A percentile compares a stretch with the other conserved stretches of the same genome.
Evolutionary conservation across 2,888 invertebrate genomes (phyloP).

Genomic region (Volucella inanis): DNA sequence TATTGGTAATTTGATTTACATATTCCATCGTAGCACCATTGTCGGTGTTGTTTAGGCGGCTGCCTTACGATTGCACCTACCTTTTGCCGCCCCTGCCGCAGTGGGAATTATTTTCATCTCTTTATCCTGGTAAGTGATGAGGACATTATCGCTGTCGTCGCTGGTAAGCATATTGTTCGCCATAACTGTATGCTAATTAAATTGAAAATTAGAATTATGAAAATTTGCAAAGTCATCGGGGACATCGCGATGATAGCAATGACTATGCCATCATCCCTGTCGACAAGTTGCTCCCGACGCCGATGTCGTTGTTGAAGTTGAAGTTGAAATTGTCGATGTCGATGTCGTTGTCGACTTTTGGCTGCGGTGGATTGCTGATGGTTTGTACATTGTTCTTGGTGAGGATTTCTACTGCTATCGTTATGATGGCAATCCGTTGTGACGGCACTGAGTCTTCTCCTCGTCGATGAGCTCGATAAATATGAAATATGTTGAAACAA

Average conservation of each 20-base stretch:
- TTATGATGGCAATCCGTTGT: conserved; percentile 29
- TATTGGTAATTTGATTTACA: conserved; percentile 69
- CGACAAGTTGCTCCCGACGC: conserved; percentile 19
- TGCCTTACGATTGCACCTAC: conserved; percentile 28
- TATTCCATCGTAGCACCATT: conserved; percentile 27
- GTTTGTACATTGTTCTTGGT: conserved; percentile 42
- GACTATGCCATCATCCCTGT: conserved; percentile 38
- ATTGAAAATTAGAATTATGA: conserved; percentile 72
- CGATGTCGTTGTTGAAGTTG: not conserved
- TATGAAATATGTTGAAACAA: conserved; percentile 80
- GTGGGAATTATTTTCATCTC: conserved; percentile 68
- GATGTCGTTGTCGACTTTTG: conserved; percentile 51
- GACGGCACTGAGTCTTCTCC: conserved; percentile 8
- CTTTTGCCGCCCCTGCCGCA: conserved; percentile 39
- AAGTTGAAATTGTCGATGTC: conserved; percentile 8
- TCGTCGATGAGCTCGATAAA: conserved; percentile 81
- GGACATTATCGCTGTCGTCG: conserved; percentile 48
- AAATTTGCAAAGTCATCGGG: conserved; percentile 69
- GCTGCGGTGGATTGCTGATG: conserved; percentile 46
- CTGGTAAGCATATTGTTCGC: conserved; percentile 55
- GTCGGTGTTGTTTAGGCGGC: conserved; percentile 1
- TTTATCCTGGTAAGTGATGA: conserved; percentile 59
- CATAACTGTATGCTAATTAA: conserved; percentile 66
- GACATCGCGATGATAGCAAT: conserved; percentile 44
- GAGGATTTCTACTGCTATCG: not conserved